Percentiles rank a stretch among this genome's conserved stretches.
Evolutionary conservation across 2,797 vertebrate species (phyloP).

Genomic region (Centropyge bicolor): DNA sequence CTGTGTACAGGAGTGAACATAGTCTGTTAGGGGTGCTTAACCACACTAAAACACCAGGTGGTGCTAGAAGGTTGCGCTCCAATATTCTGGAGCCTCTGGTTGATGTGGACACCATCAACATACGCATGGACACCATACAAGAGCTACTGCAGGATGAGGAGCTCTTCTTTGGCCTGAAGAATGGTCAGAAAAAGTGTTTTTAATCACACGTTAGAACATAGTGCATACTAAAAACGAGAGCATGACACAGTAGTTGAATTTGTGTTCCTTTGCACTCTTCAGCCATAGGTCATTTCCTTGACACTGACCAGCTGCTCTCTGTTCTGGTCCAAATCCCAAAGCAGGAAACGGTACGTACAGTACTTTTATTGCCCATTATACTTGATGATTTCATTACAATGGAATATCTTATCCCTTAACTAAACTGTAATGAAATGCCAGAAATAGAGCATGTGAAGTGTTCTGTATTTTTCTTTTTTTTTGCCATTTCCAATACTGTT

Average conservation of each 20-base stretch:
- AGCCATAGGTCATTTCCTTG: conserved; percentile 95
- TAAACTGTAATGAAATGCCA: not conserved
- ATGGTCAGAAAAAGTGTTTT: conserved; percentile 81
- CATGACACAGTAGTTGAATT: conserved; percentile 6
- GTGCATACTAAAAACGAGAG: conserved; percentile 1
- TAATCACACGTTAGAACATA: not conserved
- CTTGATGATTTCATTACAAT: not conserved
- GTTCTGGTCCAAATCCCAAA: conserved; percentile 97
- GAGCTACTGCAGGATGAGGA: conserved; percentile 94
- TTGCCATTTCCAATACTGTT: not conserved
- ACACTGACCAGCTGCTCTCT: conserved; percentile 96
- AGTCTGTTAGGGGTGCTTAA: conserved; percentile 95
- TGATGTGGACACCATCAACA: conserved; percentile 93
- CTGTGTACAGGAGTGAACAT: conserved; percentile 88
- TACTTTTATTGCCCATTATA: not conserved
- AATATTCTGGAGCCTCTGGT: conserved; percentile 95
- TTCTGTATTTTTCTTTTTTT: not conserved
- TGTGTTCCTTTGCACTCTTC: conserved; percentile 54
- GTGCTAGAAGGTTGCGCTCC: conserved; percentile 92
- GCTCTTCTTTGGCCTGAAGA: conserved; percentile 94
- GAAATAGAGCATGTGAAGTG: not conserved
- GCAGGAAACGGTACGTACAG: conserved; percentile 91
- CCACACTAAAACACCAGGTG: conserved; percentile 95
- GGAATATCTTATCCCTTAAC: conserved; percentile 7
- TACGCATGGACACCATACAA: conserved; percentile 92